A percentile compares a stretch with the other conserved stretches of the same genome.
These are phyloP conservation scores for Chymomyza procnemis DNA, from an alignment of 2,888 invertebrate species.

Conservation along the genomic window DNA sequence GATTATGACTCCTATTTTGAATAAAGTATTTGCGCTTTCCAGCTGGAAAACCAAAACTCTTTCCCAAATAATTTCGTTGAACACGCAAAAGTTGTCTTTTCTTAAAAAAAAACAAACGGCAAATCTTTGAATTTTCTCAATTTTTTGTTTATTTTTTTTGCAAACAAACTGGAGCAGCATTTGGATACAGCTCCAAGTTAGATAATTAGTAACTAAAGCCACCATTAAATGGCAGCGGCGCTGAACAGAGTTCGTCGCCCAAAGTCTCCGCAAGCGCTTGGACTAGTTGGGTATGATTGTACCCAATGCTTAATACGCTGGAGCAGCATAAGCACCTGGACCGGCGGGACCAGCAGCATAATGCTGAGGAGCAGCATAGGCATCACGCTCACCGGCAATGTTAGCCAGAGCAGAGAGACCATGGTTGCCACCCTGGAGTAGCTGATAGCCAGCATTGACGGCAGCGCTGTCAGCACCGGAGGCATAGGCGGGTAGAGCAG, in stretches of 20 bases:
- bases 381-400: constrained; percentile 57
- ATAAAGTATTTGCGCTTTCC: too few species aligned
- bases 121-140: neutral
- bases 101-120: neutral
- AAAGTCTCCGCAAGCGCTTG: neutral
- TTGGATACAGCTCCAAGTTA: neutral
- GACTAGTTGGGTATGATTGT: constrained; percentile 14
- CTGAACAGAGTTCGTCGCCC: neutral
- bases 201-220: constrained; percentile 47
- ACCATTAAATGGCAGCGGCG: neutral
- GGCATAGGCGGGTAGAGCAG: constrained; percentile 56
- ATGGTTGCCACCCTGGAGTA: constrained; percentile 65
- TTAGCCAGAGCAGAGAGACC: constrained; percentile 66
- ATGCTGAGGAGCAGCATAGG: constrained; percentile 40
- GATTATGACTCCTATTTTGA: too few species aligned
- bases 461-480: constrained; percentile 64
- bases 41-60: too few species aligned
- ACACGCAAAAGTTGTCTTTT: neutral
- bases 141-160: constrained; percentile 1
- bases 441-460: constrained; percentile 67
- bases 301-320: constrained; percentile 42
- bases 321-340: constrained; percentile 37
- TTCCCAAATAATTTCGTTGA: too few species aligned
- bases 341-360: constrained; percentile 43
- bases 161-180: neutral